Evolutionary conservation across 2,888 invertebrate species (phyloP), one percentile per base, ranked within the genome.

Genomic region (Marasmarcha lunaedactyla): DNA sequence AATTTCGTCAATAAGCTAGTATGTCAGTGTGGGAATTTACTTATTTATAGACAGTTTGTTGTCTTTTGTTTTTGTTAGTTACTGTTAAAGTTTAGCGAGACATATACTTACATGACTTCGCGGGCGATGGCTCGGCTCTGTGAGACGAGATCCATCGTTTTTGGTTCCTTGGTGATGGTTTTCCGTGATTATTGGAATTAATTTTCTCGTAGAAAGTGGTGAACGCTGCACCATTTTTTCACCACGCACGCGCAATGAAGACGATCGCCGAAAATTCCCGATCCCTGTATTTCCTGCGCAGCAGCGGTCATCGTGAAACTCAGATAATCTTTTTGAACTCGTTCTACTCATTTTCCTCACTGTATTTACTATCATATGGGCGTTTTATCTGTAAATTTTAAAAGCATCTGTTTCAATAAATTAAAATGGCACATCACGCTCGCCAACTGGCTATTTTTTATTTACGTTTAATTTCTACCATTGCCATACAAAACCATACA

Each of bases 191-290:
- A 85, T 74, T 54, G 85, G 85, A 62, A 87, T 86, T 66, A 78
- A 70, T 76, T 65, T 83, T 65, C 72, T 78, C 55, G 72, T 78
- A 66, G 71, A 69, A 62, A 78, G 66, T 59, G 81, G 84, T 60
- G 85, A 85, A 47, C 83, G 81, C 57, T 78, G 83, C 74, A 79
- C 71, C 76, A 83, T 83, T 71, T 84, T 79, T 74, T 87, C 87
- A 59, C 87, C 88, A 71, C 89, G 89, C 86, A 90, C 63, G 60
- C 90, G 88, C 86, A 89, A 67, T 66, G 90, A 89, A 42, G 85
- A 81, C 53, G 89, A 86, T 63, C 89, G 88, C 47, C 87, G 86
- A 66, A 90, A 86, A 58, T 77, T 69, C 58, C 84, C 66, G 63
- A 73, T 71, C 58, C 84, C 66, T 63, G 73, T 71, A 74, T 79